These are phyloP conservation scores for Trachelus troglodyta DNA, from an alignment of 2,888 invertebrate genomes.

Conservation along the genomic window DNA sequence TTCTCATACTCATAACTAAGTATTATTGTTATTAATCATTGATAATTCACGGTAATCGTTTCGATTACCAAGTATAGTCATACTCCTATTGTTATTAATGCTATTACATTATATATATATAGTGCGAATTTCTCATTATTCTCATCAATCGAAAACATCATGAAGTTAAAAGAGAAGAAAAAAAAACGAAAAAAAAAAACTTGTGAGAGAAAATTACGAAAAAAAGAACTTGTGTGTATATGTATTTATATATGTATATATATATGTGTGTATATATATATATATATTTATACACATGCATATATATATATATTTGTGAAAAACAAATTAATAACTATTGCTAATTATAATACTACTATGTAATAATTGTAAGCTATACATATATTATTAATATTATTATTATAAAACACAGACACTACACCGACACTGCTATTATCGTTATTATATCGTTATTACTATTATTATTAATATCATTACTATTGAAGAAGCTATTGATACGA, in stretches of 20 bases:
- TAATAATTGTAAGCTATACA: not conserved
- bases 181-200: not conserved
- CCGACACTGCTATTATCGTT: not conserved
- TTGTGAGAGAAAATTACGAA: not conserved
- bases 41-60: not conserved
- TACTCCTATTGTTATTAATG: not conserved
- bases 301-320: not conserved
- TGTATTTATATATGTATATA: not conserved
- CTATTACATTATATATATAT: not conserved
- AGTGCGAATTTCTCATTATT: not conserved
- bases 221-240: not conserved
- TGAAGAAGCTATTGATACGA: not conserved
- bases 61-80: not conserved
- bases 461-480: not conserved
- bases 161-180: not conserved
- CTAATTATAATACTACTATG: not conserved
- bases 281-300: not conserved
- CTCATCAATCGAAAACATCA: not conserved
- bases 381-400: constrained; percentile 1
- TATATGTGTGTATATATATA: not conserved
- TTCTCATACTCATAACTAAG: not conserved
- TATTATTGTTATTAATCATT: not conserved
- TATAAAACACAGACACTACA: not conserved
- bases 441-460: not conserved
- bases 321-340: constrained; percentile 2